Evolutionary conservation across 2,888 invertebrate species (phyloP).

Genomic region (Cataglyphis livida): DNA sequence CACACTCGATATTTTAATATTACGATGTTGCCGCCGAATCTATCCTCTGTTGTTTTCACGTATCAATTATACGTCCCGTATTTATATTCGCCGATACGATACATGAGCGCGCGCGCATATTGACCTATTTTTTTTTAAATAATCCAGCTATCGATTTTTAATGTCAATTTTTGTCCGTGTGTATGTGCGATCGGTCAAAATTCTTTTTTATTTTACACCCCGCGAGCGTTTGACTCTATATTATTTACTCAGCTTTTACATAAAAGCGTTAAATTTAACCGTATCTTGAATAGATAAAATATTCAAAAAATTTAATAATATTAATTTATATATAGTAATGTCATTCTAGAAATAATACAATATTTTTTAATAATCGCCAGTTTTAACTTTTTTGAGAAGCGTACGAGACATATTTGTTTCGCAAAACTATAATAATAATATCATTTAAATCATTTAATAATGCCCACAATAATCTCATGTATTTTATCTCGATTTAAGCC

Average conservation of each 20-base stretch:
- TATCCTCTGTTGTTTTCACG: conserved; percentile 1
- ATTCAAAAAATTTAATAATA: not conserved
- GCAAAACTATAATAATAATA: not conserved
- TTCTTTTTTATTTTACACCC: conserved; percentile 2
- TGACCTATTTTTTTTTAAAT: conserved; percentile 13
- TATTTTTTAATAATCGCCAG: not conserved
- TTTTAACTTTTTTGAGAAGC: not conserved
- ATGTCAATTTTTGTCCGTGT: not conserved
- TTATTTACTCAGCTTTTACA: not conserved
- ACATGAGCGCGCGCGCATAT: not conserved
- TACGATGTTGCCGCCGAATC: not conserved
- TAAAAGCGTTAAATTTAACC: not conserved
- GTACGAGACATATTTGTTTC: not conserved
- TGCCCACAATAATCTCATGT: not conserved
- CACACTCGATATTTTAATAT: conserved; percentile 4
- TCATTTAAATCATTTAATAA: not conserved
- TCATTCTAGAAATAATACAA: not conserved
- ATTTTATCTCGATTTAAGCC: not conserved
- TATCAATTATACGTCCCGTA: not conserved
- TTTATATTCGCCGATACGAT: not conserved
- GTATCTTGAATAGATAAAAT: not conserved
- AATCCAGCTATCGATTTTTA: not conserved
- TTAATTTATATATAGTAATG: not conserved
- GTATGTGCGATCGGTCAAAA: not conserved
- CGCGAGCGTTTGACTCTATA: not conserved